Base-by-base conservation (phyloP, 2,888 invertebrate genomes). In the Cryptocephalus moraei region DNA sequence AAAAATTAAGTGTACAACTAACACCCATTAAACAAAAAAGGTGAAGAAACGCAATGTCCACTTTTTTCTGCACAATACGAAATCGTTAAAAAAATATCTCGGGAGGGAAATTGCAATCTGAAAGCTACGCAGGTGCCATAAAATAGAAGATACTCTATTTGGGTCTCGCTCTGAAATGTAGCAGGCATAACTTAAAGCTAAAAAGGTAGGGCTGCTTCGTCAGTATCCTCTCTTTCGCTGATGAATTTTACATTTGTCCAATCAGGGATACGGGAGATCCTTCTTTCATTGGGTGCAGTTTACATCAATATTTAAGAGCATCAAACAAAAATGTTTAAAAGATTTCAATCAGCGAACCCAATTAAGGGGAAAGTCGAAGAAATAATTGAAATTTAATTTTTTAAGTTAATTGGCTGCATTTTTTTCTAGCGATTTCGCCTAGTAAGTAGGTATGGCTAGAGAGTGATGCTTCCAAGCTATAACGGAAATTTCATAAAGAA, bases 71-170 rank as follows among this genome's bases (percentile, higher is more conserved):
- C 43, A 48, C 52, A 40, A 44, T 46, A 42, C 49, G 44, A 49
- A 50, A 49, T 53, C 54, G 47, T 50, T 41, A 47, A 53, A 22
- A 50, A 56, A 52, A 54, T 52, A 54, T 54, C 53, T 56, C 43
- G 47, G 49, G 36, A 48, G 54, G 47, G 42, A 50, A 52, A 57
- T 56, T 57, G 55, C 50, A 55, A 56, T 56, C 49, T 45, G 55
- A 58, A 56, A 53, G 48, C 47, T 39, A 57, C 57, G 56, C 54
- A 50, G 55, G 57, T 57, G 51, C 48, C 47, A 54, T 58, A 55
- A 58, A 57, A 57, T 59, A 60, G 59, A 59, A 56, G 57, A 57
- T 56, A 56, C 54, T 55, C 60, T 57, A 56, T 60, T 56, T 57
- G 47, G 49, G 57, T 52, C 46, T 39, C 46, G 51, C 48, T 47